Evolutionary conservation across 2,888 invertebrate genomes (phyloP), one percentile per base, ranked within the genome.

Genomic region (Cosmia pyralina): DNA sequence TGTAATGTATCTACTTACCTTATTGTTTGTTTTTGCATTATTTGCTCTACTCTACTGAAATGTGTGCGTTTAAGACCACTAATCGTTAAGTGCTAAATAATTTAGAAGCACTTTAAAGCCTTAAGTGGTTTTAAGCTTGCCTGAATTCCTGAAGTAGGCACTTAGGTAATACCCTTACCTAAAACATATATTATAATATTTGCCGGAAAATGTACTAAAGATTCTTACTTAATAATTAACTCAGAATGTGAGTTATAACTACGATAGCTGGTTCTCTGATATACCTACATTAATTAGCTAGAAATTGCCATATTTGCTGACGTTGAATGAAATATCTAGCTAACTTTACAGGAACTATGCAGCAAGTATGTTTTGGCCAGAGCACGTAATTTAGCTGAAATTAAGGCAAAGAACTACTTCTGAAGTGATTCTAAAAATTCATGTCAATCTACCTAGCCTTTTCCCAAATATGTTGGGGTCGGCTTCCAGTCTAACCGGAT

Each of bases 21-120:
- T n/a, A n/a, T n/a, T n/a, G n/a, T n/a, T n/a, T n/a, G 15, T 41
- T 34, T 59, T 22, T 22, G 38, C 19, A 34, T 64, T n/a, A 75
- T 41, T 22, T 28, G 13, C n/a, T 53, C 38, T 41, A 59, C 0
- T n/a, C 4, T 58, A 57, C 17, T 38, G 17, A 55, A 15, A 57
- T 58, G 17, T 58, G 22, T 74, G 22, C 34, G 34, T 19, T 28
- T 15, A 22, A 58, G 34, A 46, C 28, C 46, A 38, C 44, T n/a
- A 68, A 77, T 68, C 46, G 59, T 59, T 41, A 59, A 67, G 50
- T 67, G 17, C 11, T 60, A 15, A 53, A 48, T 60, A 68, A 75
- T 53, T 77, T 75, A 77, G 52, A 13, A 77, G 52, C 77, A 69
- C 77, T 69, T 67, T 41, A 52, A 68, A 59, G 44, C 11, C 22